Conservation (phyloP, 2,113 vertebrate species). For the Hippopotamus amphibius region DNA sequence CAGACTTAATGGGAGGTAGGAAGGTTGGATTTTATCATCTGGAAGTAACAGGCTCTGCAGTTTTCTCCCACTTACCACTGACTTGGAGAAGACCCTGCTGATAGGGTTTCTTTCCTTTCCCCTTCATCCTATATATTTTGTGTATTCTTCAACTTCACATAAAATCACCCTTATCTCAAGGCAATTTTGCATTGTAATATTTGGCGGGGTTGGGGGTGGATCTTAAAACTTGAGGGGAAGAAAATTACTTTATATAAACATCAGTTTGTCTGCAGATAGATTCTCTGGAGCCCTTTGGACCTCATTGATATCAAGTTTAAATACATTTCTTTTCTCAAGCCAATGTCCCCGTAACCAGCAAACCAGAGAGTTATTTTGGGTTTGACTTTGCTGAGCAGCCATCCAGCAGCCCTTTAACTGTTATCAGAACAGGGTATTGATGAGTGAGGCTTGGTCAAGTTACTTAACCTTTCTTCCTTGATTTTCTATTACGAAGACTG, state of each 20-base stretch:
- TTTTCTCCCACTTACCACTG: not conserved
- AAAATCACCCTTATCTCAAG: not conserved
- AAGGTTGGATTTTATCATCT: constrained; percentile 55
- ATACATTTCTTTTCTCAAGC: not conserved
- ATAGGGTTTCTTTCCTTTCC: not conserved
- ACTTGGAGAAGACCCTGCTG: not conserved
- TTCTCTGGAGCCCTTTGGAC: not conserved
- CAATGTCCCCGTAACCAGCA: not conserved
- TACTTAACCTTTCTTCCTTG: constrained; percentile 78
- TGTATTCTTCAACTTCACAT: not conserved
- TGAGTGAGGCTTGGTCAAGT: constrained; percentile 75
- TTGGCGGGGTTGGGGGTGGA: not conserved
- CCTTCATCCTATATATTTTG: not conserved
- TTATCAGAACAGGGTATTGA: constrained; percentile 60
- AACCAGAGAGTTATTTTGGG: not conserved
- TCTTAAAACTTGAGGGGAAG: not conserved
- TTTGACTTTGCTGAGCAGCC: not conserved
- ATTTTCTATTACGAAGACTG: constrained; percentile 75
- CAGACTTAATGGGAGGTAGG: not conserved
- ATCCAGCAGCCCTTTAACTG: not conserved
- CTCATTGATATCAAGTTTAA: not conserved
- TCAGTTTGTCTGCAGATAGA: not conserved
- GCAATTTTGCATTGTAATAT: not conserved
- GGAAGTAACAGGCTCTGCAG: not conserved
- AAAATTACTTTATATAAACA: not conserved